Percentiles rank a stretch among this genome's conserved stretches.
Conservation (phyloP, 2,113 vertebrate genomes). For the Leptocoma aspasia region DNA sequence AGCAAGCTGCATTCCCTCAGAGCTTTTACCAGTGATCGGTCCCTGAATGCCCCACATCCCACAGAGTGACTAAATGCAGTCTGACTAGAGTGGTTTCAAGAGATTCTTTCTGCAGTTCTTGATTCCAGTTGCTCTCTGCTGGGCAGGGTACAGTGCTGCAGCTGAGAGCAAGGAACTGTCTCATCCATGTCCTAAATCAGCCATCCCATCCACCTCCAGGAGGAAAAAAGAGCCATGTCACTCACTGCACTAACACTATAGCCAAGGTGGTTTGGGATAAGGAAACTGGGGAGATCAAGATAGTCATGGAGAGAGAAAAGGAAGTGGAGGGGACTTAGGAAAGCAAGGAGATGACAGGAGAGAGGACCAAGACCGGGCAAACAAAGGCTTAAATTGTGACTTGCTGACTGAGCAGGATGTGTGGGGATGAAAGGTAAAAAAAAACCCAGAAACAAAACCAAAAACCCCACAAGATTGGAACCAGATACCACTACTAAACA, state of each 20-base stretch:
- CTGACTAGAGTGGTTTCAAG: background rate
- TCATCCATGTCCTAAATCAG: background rate
- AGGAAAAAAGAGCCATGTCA: background rate
- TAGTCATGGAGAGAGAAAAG: background rate
- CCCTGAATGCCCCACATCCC: background rate
- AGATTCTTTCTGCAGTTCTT: background rate
- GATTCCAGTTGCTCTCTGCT: background rate
- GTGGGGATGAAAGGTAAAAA: background rate
- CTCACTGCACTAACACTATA: background rate
- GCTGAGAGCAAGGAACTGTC: background rate
- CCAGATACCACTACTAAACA: background rate
- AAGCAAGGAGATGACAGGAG: background rate
- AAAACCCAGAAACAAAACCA: background rate
- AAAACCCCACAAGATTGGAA: background rate
- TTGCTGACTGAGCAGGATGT: background rate
- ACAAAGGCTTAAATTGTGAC: background rate
- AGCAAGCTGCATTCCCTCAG: background rate
- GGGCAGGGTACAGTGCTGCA: background rate
- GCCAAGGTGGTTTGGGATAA: background rate
- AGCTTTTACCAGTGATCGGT: background rate
- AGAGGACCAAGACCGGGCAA: background rate
- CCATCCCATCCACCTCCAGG: background rate
- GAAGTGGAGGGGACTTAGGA: background rate
- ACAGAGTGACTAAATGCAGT: background rate
- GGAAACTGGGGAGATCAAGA: background rate